Percentiles rank a stretch among this genome's conserved stretches.
Conservation (phyloP, 1,140 invertebrate genomes). For the Ceratina calcarata region DNA sequence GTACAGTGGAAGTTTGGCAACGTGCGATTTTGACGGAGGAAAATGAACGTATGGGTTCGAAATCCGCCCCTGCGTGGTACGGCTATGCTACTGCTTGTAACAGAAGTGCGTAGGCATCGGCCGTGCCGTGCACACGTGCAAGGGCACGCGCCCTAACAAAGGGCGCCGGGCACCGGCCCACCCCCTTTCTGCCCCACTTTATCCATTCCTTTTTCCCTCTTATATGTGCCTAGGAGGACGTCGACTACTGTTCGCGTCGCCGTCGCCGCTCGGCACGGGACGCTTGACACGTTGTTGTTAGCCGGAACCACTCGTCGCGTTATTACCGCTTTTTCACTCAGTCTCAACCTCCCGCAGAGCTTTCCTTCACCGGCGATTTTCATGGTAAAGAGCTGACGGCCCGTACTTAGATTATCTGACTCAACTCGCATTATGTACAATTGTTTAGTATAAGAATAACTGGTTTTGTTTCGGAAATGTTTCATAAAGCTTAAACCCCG, state of each 20-base stretch:
- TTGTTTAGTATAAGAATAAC: no score
- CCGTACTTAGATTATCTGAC: not conserved
- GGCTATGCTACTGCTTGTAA: slow-evolving; percentile 51
- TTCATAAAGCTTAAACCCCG: no score
- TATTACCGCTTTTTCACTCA: slow-evolving; percentile 57
- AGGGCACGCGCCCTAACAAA: slow-evolving; percentile 75
- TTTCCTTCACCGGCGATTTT: slow-evolving; percentile 27
- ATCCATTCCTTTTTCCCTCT: slow-evolving; percentile 41
- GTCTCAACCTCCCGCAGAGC: slow-evolving; percentile 35
- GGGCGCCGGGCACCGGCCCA: slow-evolving; percentile 68
- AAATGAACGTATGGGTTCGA: slow-evolving; percentile 42
- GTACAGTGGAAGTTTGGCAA: not conserved
- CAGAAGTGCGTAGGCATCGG: slow-evolving; percentile 71
- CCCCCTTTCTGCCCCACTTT: slow-evolving; percentile 60
- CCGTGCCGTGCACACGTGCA: slow-evolving; percentile 75
- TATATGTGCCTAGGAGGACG: slow-evolving; percentile 19
- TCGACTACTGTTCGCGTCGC: slow-evolving; percentile 17
- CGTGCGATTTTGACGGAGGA: slow-evolving; percentile 5
- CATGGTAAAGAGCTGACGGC: slow-evolving; percentile 10
- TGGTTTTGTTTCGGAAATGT: no score
- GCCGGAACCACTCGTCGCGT: slow-evolving; percentile 42
- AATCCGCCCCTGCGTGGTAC: slow-evolving; percentile 38
- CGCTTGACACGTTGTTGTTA: slow-evolving; percentile 39
- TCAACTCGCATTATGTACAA: not conserved
- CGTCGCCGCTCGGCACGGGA: not conserved